Evolutionary conservation across 2,797 vertebrate species (phyloP).

Genomic region (Amniataba percoides): DNA sequence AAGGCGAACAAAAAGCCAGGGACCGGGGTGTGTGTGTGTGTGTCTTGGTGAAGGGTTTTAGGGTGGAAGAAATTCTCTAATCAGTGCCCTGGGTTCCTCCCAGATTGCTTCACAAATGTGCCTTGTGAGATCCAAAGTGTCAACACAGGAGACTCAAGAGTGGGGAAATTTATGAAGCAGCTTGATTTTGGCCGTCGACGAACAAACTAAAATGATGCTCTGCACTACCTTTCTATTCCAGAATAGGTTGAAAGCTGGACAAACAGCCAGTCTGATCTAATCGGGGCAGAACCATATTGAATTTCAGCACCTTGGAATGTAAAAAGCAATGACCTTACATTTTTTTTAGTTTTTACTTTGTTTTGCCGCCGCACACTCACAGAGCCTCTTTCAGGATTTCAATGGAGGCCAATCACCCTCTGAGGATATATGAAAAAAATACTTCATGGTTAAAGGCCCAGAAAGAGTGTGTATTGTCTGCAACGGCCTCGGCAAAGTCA

Average conservation of each 20-base stretch:
- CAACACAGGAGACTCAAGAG: conserved; percentile 27
- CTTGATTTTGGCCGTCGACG: conserved; percentile 26
- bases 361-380: conserved; percentile 22
- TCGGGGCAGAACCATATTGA: conserved; percentile 40
- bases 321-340: conserved; percentile 44
- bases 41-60: conserved; percentile 32
- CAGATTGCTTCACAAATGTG: conserved; percentile 53
- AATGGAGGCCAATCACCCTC: conserved; percentile 38
- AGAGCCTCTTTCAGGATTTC: conserved; percentile 38
- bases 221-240: conserved; percentile 34
- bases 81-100: conserved; percentile 55
- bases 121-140: conserved; percentile 61
- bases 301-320: conserved; percentile 50
- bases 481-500: conserved; percentile 33
- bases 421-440: conserved; percentile 49
- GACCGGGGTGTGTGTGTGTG: conserved; percentile 34
- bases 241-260: conserved; percentile 46
- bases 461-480: conserved; percentile 54
- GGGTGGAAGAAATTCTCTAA: conserved; percentile 64
- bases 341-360: conserved; percentile 44
- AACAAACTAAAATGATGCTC: conserved; percentile 34
- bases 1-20: conserved; percentile 59
- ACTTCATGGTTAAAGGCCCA: conserved; percentile 50
- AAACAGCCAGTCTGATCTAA: conserved; percentile 36
- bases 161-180: conserved; percentile 53